Evolutionary conservation across 2,888 invertebrate species (phyloP), one percentile per base, ranked within the genome.

Genomic region (Eremobia ochroleuca): DNA sequence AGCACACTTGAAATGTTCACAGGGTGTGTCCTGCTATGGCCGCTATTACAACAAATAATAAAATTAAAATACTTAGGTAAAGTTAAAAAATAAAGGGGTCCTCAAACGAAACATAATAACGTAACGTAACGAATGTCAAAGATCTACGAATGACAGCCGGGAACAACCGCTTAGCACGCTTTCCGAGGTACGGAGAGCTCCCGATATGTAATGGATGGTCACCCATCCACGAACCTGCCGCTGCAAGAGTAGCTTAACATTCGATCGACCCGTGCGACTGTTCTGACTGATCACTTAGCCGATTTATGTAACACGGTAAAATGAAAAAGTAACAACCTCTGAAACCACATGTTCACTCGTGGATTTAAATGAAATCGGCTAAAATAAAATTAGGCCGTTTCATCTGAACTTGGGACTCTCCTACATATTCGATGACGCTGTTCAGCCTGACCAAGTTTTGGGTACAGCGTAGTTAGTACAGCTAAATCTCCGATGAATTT

Each of bases 371-470:
- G 4, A 64, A 40, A 40, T 65, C 37, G n/a, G 65, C 37, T 21
- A 40, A 65, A 40, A 40, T 40, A 37, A 46, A 59, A 73, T 34
- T 55, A 58, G 71, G 58, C 37, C 34, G 28, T 58, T 21, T 43
- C n/a, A 58, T 46, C 71, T 71, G 58, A 34, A 58, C 9, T 43
- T 15, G n/a, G 9, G 28, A n/a, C 43, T 28, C 58, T 55, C n/a
- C 31, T 68, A 43, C 55, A 73, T 73, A 73, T 73, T 73, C 11
- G 18, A 73, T 73, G 68, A 31, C 37, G 66, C 8, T 37, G 2
- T 21, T 37, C 67, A 67, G 13, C 34, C 11, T 37, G 4, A n/a
- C 28, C 37, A 37, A 46, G 31, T 37, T 37, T 37, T 4, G 25
- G 62, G 13, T 62, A 34, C 9, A 21, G 31, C 21, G 59, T 61